These are phyloP conservation scores for Pollenia labialis DNA, from an alignment of 2,888 invertebrate genomes.

Conservation along the genomic window DNA sequence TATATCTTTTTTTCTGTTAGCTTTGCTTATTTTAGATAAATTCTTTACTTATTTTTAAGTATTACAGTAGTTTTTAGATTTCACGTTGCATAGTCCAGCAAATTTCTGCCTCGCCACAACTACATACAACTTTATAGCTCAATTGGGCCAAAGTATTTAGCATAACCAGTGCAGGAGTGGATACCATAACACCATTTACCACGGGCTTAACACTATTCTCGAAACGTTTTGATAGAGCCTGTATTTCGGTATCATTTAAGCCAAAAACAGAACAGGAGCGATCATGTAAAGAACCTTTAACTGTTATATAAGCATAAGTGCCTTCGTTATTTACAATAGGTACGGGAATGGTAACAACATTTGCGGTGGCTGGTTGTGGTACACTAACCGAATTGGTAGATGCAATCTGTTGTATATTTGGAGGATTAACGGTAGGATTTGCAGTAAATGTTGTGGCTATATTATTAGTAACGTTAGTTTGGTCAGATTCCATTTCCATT, in stretches of 20 bases:
- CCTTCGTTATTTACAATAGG: constrained; percentile 85
- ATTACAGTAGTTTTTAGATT: constrained; percentile 83
- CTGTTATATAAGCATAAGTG: constrained; percentile 89
- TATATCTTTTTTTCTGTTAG: constrained; percentile 14
- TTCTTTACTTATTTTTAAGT: constrained; percentile 28
- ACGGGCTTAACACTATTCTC: constrained; percentile 87
- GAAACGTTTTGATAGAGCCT: constrained; percentile 89
- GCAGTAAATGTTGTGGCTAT: constrained; percentile 61
- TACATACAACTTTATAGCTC: constrained; percentile 91
- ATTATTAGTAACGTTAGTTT: constrained; percentile 55
- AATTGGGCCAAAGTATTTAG: constrained; percentile 91
- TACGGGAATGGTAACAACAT: constrained; percentile 84
- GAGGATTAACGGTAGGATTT: constrained; percentile 63
- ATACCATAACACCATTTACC: constrained; percentile 90
- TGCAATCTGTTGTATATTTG: constrained; percentile 49
- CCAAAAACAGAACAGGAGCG: constrained; percentile 91
- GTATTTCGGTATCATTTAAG: constrained; percentile 88
- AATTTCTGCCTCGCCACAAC: constrained; percentile 92
- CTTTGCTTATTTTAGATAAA: constrained; percentile 27
- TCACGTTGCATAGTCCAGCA: constrained; percentile 94
- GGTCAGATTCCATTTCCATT: constrained; percentile 71
- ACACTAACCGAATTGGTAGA: constrained; percentile 21
- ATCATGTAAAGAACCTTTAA: constrained; percentile 92
- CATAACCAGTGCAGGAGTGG: constrained; percentile 88
- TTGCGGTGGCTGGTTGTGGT: constrained; percentile 69